phyloP scores from a whole-genome alignment of 2,888 invertebrate species.

The Branchipolynoe longqiensis region DNA sequence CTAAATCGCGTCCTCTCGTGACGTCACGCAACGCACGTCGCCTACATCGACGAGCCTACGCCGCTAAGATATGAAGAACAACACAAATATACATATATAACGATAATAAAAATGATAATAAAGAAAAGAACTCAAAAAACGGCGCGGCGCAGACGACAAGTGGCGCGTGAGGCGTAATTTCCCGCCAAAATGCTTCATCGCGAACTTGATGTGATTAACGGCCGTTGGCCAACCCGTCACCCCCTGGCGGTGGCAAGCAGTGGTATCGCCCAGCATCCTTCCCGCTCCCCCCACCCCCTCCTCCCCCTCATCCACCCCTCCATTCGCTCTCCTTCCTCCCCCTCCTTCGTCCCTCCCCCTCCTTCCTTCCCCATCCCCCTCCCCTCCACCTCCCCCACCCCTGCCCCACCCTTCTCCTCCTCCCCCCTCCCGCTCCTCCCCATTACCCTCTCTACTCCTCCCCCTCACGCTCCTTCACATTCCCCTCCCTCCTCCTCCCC shows the following conservation, averaged over 20 bases:
- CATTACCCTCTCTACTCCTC: not conserved
- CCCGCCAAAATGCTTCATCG: constrained; percentile 40
- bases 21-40: too few relatives aligned
- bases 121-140: constrained; percentile 6
- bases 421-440: not conserved
- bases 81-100: too few relatives aligned
- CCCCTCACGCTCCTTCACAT: not conserved
- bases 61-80: too few relatives aligned
- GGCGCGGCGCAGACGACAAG: not conserved
- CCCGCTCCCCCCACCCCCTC: not conserved
- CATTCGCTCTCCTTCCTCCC: not conserved
- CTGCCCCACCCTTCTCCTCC: not conserved
- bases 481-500: not conserved
- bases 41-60: too few relatives aligned
- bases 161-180: constrained; percentile 24
- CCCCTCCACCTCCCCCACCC: not conserved
- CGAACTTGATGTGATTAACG: constrained; percentile 37
- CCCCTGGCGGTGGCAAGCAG: not conserved
- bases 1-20: too few relatives aligned
- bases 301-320: not conserved
- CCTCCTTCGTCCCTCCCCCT: not conserved
- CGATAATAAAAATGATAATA: too few relatives aligned
- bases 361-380: not conserved
- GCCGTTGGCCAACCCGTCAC: not conserved
- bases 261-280: constrained; percentile 15